Conservation (phyloP, 2,113 vertebrate genomes). For the Aplodontia rufa region DNA sequence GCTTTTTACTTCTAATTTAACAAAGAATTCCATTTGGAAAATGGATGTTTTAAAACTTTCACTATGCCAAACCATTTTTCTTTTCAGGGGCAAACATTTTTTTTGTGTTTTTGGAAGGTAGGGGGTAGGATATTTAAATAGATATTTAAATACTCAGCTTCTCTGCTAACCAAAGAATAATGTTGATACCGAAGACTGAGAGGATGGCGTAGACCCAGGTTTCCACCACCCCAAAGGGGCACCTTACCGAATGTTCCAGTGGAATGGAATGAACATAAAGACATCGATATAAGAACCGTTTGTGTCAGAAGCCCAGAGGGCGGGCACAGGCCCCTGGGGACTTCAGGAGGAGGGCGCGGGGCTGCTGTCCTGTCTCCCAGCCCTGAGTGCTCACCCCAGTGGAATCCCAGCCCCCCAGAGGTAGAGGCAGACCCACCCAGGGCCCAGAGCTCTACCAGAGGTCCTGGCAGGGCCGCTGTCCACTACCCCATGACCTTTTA, state of each 20-base stretch:
- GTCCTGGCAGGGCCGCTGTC: not conserved
- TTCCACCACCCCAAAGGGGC: not conserved
- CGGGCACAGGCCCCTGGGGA: not conserved
- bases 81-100: slow-evolving; percentile 77
- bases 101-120: not conserved
- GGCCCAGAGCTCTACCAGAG: not conserved
- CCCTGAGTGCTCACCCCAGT: not conserved
- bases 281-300: not conserved
- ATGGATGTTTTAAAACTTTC: slow-evolving; percentile 82
- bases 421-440: not conserved
- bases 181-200: slow-evolving; percentile 48
- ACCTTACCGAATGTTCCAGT: slow-evolving; percentile 65
- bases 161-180: slow-evolving; percentile 70
- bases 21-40: slow-evolving; percentile 85
- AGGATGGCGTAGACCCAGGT: slow-evolving; percentile 61
- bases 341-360: not conserved
- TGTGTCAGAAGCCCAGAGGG: not conserved
- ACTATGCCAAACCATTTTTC: slow-evolving; percentile 80
- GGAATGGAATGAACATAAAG: slow-evolving; percentile 66
- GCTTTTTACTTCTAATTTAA: slow-evolving; percentile 75
- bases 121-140: slow-evolving; percentile 76
- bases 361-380: not conserved
- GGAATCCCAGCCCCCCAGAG: not conserved
- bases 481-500: not conserved
- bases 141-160: slow-evolving; percentile 61